These are phyloP conservation scores for Gymnothorax javanicus DNA, from an alignment of 2,797 vertebrate genomes.

Conservation along the genomic window DNA sequence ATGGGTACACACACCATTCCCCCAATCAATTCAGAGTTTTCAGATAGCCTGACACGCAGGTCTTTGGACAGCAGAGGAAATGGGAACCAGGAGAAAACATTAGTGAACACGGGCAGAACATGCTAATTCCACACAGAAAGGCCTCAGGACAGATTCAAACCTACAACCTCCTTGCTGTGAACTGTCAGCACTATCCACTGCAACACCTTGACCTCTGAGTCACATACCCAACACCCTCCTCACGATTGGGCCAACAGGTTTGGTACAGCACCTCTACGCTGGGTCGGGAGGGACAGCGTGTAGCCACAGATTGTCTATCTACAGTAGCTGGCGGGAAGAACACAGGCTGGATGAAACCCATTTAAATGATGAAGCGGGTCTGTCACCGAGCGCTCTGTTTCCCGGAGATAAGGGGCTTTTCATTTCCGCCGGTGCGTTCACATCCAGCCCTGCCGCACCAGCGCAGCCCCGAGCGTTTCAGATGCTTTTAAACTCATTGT, in stretches of 20 bases:
- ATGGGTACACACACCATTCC: neutral
- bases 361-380: conserved; percentile 74
- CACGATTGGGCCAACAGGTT: conserved; percentile 34
- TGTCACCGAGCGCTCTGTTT: conserved; percentile 76
- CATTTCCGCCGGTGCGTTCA: conserved; percentile 64
- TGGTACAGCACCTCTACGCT: conserved; percentile 44
- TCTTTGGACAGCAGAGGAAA: too few species aligned
- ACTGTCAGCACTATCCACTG: too few species aligned
- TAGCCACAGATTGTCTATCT: conserved; percentile 72
- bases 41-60: neutral
- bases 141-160: too few species aligned
- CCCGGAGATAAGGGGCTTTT: conserved; percentile 75
- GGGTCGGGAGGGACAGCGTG: conserved; percentile 53
- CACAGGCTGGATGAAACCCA: conserved; percentile 68
- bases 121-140: too few species aligned
- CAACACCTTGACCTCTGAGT: neutral
- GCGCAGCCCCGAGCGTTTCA: conserved; percentile 33
- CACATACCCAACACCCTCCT: conserved; percentile 24
- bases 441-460: conserved; percentile 26
- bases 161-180: too few species aligned
- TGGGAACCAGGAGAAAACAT: too few species aligned
- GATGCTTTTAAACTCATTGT: conserved; percentile 53
- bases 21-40: conserved; percentile 26
- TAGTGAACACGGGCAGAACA: too few species aligned
- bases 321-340: conserved; percentile 66